A percentile compares a stretch with the other conserved stretches of the same genome.
These are phyloP conservation scores for Rhynchopsitta pachyrhyncha DNA, from an alignment of 2,113 vertebrate species.

Conservation along the genomic window DNA sequence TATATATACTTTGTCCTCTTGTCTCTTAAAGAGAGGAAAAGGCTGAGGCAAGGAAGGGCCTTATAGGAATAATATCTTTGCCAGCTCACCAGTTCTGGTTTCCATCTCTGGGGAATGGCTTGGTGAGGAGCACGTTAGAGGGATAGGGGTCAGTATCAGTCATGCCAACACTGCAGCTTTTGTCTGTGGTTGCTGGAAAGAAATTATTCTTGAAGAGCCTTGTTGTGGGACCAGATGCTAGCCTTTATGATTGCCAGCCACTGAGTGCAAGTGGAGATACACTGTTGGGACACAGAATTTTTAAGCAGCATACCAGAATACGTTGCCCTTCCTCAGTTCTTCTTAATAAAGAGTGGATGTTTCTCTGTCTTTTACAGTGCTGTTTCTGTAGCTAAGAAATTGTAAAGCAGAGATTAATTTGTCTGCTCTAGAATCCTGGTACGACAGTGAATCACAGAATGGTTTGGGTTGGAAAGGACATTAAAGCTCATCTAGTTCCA, in stretches of 20 bases:
- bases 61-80: not conserved
- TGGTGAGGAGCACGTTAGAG: not conserved
- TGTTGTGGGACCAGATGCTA: not conserved
- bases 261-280: not conserved
- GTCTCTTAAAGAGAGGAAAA: not conserved
- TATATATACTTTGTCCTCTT: not conserved
- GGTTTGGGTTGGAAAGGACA: not conserved
- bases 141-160: not conserved
- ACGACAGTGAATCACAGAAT: not conserved
- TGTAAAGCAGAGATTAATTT: not conserved
- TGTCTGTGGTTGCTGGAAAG: not conserved
- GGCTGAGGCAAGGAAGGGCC: not conserved
- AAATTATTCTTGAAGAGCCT: not conserved
- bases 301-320: not conserved
- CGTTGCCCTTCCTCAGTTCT: rapidly evolving
- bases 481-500: not conserved
- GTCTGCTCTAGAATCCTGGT: not conserved
- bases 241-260: rapidly evolving
- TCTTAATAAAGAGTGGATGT: not conserved
- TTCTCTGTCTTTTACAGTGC: not conserved
- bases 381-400: not conserved
- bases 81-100: not conserved
- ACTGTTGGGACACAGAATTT: rapidly evolving
- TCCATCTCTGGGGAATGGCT: not conserved
- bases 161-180: not conserved